Evolutionary conservation across 2,888 invertebrate genomes (phyloP).

Genomic region (Orthosia gracilis): DNA sequence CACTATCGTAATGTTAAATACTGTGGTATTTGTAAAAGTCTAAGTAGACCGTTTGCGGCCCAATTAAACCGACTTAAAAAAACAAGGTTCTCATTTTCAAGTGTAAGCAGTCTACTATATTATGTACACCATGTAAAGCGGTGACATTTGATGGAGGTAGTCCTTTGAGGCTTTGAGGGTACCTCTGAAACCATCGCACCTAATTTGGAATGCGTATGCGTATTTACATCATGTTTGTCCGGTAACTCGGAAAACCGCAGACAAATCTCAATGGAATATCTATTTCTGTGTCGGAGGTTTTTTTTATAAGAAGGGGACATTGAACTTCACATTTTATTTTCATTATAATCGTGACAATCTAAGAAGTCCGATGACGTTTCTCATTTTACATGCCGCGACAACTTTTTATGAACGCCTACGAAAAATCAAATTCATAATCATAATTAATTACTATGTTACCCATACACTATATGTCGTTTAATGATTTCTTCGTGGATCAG

Average conservation of each 20-base stretch:
- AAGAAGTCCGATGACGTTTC: no score
- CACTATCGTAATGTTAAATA: not conserved
- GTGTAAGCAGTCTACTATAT: conserved; percentile 14
- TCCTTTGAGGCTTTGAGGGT: conserved; percentile 44
- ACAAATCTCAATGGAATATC: conserved; percentile 43
- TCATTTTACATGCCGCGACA: no score
- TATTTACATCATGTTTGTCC: conserved; percentile 39
- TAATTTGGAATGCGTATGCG: conserved; percentile 47
- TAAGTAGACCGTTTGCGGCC: not conserved
- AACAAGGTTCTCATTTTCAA: conserved; percentile 13
- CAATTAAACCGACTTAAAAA: not conserved
- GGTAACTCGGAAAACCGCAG: conserved; percentile 35
- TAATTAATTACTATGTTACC: no score
- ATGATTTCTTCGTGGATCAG: no score
- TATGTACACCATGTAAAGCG: conserved; percentile 37
- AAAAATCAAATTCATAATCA: no score
- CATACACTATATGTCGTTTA: no score
- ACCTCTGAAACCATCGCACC: conserved; percentile 36
- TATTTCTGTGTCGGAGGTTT: conserved; percentile 4
- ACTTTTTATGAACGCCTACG: no score
- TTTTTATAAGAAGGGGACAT: not conserved
- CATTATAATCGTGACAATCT: not conserved
- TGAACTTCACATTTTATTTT: conserved; percentile 7
- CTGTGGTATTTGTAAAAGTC: not conserved
- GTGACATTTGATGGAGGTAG: conserved; percentile 55